Evolutionary conservation across 2,888 invertebrate genomes (phyloP).

Genomic region (Dryobota labecula): DNA sequence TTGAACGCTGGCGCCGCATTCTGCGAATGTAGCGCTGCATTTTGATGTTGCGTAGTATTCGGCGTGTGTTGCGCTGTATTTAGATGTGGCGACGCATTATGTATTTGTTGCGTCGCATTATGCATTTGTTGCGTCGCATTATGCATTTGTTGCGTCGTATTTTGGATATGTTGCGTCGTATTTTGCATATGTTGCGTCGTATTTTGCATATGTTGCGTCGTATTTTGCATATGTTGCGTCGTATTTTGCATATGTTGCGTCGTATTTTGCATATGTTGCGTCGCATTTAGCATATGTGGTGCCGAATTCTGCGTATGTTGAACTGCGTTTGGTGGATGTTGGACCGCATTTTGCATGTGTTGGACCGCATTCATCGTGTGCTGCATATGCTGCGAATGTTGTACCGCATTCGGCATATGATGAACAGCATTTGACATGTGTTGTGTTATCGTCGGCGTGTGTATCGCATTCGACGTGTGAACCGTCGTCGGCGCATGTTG

Average conservation of each 20-base stretch:
- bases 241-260: constrained; percentile 43
- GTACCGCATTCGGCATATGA: constrained; percentile 30
- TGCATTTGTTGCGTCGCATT: constrained; percentile 35
- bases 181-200: constrained; percentile 26
- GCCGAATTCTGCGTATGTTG: constrained; percentile 31
- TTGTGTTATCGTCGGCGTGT: constrained; percentile 30
- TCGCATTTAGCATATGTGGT: constrained; percentile 23
- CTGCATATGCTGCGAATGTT: constrained; percentile 41
- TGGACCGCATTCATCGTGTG: constrained; percentile 40
- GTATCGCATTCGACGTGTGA: constrained; percentile 55
- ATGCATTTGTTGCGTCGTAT: constrained; percentile 35
- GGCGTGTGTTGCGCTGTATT: constrained; percentile 19
- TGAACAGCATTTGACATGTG: constrained; percentile 45
- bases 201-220: constrained; percentile 33
- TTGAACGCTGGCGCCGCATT: constrained; percentile 45
- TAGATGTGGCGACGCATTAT: constrained; percentile 17
- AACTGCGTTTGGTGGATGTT: constrained; percentile 34
- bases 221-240: constrained; percentile 36
- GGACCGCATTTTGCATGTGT: constrained; percentile 36
- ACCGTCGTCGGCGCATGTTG: constrained; percentile 61
- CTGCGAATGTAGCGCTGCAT: constrained; percentile 15
- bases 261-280: constrained; percentile 33
- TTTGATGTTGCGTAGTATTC: constrained; percentile 15
- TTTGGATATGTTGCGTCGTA: constrained; percentile 23
- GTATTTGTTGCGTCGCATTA: constrained; percentile 28